Conservation (phyloP, 2,888 invertebrate species). For the Argynnis bischoffii region DNA sequence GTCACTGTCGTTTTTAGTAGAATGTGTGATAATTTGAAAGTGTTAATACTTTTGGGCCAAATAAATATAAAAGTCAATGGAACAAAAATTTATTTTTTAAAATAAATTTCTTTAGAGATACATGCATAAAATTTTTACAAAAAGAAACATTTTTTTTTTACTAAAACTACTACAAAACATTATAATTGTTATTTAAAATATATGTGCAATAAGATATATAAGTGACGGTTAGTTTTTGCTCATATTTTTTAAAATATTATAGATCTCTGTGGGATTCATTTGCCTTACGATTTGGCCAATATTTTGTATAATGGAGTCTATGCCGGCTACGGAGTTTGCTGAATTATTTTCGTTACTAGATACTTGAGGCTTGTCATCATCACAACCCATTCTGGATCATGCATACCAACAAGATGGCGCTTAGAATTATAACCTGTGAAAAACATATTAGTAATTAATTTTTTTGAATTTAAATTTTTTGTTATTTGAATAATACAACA, state of each 20-base stretch:
- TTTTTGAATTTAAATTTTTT: no score
- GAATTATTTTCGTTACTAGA: constrained; percentile 1
- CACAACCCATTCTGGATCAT: constrained; percentile 17
- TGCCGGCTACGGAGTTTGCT: background rate
- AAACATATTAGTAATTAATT: background rate
- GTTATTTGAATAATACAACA: no score
- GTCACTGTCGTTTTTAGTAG: no score
- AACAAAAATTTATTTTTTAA: no score
- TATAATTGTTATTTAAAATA: no score
- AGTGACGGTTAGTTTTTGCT: background rate
- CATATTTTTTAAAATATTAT: constrained; percentile 2
- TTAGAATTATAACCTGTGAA: constrained; percentile 15
- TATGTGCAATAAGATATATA: background rate
- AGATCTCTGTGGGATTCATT: constrained; percentile 5
- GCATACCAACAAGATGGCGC: constrained; percentile 16
- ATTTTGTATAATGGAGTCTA: constrained; percentile 9
- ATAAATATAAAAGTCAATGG: no score
- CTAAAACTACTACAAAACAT: no score
- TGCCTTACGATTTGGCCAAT: constrained; percentile 6
- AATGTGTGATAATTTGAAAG: no score
- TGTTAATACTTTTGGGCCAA: no score
- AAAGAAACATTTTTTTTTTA: no score
- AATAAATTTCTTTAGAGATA: no score
- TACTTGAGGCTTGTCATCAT: background rate
- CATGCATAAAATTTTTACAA: no score